A percentile compares a stretch with the other conserved stretches of the same genome.
phyloP scores from a whole-genome alignment of 1,140 invertebrate species.

The Sitophilus oryzae region DNA sequence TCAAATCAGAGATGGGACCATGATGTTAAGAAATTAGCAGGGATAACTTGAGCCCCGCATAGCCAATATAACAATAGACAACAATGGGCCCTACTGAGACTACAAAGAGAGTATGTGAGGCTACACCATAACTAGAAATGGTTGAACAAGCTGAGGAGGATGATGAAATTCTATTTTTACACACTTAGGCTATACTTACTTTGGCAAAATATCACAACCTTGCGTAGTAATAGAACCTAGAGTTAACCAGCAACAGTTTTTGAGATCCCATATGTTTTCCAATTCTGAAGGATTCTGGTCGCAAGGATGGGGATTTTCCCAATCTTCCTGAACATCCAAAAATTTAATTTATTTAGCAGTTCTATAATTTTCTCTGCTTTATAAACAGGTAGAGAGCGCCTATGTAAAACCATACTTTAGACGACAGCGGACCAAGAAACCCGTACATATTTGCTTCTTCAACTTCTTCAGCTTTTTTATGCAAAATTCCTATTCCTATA shows the following conservation, averaged over 20 bases:
- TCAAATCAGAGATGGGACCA: too few relatives aligned
- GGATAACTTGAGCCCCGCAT: too few relatives aligned
- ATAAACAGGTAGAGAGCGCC: slow-evolving; percentile 79
- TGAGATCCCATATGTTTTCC: slow-evolving; percentile 72
- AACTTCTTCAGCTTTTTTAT: slow-evolving; percentile 58
- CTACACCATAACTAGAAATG: too few relatives aligned
- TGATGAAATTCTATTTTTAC: too few relatives aligned
- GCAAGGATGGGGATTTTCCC: slow-evolving; percentile 84
- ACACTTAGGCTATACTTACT: too few relatives aligned
- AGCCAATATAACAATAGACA: too few relatives aligned
- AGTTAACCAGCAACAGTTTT: slow-evolving; percentile 72
- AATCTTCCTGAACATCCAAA: slow-evolving; percentile 80
- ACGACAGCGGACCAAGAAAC: slow-evolving; percentile 80
- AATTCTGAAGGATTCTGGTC: slow-evolving; percentile 70
- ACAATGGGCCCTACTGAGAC: too few relatives aligned
- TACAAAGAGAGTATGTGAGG: too few relatives aligned
- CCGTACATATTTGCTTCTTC: slow-evolving; percentile 73
- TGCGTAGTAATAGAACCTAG: slow-evolving; percentile 76
- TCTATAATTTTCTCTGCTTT: too few relatives aligned
- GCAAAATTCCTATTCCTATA: slow-evolving; percentile 63
- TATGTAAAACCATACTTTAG: slow-evolving; percentile 91
- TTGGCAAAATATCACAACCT: slow-evolving; percentile 72
- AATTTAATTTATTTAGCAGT: too few relatives aligned
- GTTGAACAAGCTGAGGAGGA: too few relatives aligned
- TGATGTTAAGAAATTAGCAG: too few relatives aligned